These are phyloP conservation scores for Archips xylosteana DNA, from an alignment of 2,888 invertebrate species.

Conservation along the genomic window DNA sequence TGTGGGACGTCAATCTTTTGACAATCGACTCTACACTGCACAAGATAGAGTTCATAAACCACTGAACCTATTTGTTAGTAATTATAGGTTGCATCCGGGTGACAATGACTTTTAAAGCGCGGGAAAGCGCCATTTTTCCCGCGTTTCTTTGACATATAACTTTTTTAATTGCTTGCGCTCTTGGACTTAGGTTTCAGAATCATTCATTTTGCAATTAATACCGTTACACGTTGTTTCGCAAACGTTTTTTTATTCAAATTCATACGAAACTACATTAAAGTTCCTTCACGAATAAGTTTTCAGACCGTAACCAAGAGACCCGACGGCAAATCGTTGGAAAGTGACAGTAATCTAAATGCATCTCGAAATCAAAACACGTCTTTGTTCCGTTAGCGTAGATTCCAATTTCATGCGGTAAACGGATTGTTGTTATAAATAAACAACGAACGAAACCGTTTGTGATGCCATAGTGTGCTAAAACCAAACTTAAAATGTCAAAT, in stretches of 20 bases:
- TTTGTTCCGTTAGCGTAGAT: slow-evolving; percentile 6
- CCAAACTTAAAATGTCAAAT: slow-evolving; percentile 58
- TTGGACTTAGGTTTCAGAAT: slow-evolving; percentile 22
- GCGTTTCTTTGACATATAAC: slow-evolving; percentile 39
- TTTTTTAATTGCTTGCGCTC: slow-evolving; percentile 29
- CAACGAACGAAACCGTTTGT: slow-evolving; percentile 26
- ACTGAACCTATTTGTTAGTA: background rate
- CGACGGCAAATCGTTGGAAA: slow-evolving; percentile 40
- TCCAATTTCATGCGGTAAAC: slow-evolving; percentile 7
- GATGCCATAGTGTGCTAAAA: slow-evolving; percentile 34
- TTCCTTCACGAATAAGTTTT: slow-evolving; percentile 27
- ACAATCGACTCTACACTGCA: background rate
- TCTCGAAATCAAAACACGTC: slow-evolving; percentile 13
- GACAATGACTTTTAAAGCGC: slow-evolving; percentile 42
- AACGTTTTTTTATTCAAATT: slow-evolving; percentile 22
- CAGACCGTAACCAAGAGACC: slow-evolving; percentile 40
- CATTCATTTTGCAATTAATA: background rate
- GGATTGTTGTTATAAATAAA: slow-evolving; percentile 16
- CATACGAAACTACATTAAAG: slow-evolving; percentile 28
- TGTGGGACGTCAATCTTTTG: slow-evolving; percentile 2
- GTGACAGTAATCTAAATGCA: slow-evolving; percentile 39
- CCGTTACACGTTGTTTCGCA: background rate
- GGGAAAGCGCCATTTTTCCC: slow-evolving; percentile 38
- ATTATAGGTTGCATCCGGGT: slow-evolving; percentile 41
- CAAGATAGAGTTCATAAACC: slow-evolving; percentile 16